phyloP scores from a whole-genome alignment of 2,888 invertebrate species.

The Orthosia cruda region DNA sequence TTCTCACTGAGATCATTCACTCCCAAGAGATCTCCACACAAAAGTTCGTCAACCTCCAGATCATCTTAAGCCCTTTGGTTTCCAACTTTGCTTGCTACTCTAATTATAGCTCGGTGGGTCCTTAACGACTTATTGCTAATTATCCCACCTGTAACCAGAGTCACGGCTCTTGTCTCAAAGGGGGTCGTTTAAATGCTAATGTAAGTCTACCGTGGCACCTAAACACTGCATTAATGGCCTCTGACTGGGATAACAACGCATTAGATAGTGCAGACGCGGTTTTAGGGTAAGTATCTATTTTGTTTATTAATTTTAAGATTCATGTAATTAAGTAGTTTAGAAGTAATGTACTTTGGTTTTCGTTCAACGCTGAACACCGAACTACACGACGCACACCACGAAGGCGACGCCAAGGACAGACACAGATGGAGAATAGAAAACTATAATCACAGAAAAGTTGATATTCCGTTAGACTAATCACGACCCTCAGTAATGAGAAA shows the following conservation, averaged over 20 bases:
- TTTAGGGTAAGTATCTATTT: not conserved
- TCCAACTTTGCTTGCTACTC: slow-evolving; percentile 18
- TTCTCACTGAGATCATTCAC: not conserved
- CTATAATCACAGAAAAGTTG: too few relatives aligned
- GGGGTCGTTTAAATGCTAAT: slow-evolving; percentile 57
- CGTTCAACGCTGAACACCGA: too few relatives aligned
- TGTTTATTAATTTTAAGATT: not conserved
- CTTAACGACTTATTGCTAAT: slow-evolving; percentile 45
- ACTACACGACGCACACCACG: too few relatives aligned
- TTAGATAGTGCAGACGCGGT: slow-evolving; percentile 13
- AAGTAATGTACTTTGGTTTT: too few relatives aligned
- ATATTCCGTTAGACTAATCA: too few relatives aligned
- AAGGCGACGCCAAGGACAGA: too few relatives aligned
- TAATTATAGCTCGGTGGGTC: slow-evolving; percentile 30
- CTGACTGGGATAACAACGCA: slow-evolving; percentile 16
- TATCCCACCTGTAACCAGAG: slow-evolving; percentile 43
- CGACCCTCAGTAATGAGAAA: too few relatives aligned
- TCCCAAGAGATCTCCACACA: slow-evolving; percentile 4
- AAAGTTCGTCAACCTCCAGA: not conserved
- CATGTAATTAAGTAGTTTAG: too few relatives aligned
- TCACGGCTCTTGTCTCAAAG: slow-evolving; percentile 40
- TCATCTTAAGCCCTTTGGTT: not conserved
- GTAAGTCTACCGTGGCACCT: slow-evolving; percentile 12
- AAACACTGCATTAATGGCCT: slow-evolving; percentile 19
- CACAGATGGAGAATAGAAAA: too few relatives aligned